Conservation (phyloP, 2,888 invertebrate genomes). For the Miltochrista miniata region DNA sequence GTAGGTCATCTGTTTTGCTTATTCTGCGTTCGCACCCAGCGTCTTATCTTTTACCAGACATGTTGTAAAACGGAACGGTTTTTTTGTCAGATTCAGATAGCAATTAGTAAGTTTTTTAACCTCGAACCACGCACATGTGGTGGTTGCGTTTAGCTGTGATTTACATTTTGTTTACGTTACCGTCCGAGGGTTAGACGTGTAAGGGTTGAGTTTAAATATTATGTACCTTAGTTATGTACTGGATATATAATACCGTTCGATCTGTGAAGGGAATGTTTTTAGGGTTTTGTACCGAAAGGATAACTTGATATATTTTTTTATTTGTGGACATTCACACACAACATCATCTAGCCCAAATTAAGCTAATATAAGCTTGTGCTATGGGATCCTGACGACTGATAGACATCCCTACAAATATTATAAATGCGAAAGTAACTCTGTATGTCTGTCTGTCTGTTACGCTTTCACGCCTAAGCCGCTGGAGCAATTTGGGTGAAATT, state of each 20-base stretch:
- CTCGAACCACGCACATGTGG: slow-evolving; percentile 64
- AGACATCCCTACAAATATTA: no score
- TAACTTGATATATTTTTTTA: no score
- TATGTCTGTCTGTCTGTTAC: no score
- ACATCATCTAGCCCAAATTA: no score
- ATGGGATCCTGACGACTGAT: no score
- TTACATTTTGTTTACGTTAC: slow-evolving; percentile 75
- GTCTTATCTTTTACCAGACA: slow-evolving; percentile 53
- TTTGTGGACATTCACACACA: no score
- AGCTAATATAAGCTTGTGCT: no score
- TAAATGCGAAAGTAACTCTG: no score
- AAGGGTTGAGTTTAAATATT: slow-evolving; percentile 37
- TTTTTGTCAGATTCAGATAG: slow-evolving; percentile 47
- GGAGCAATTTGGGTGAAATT: no score
- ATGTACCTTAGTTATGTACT: neutral
- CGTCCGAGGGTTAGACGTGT: slow-evolving; percentile 56
- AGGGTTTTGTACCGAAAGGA: no score
- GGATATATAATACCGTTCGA: neutral
- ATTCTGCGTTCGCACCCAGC: slow-evolving; percentile 33
- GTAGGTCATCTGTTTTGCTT: slow-evolving; percentile 3
- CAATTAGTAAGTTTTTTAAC: slow-evolving; percentile 59
- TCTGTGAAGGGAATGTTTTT: neutral
- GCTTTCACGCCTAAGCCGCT: no score
- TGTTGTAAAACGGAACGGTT: slow-evolving; percentile 53
- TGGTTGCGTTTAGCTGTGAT: slow-evolving; percentile 47